Percentiles rank a stretch among this genome's conserved stretches.
Evolutionary conservation across 2,888 invertebrate species (phyloP).

Genomic region (Danaus chrysippus): DNA sequence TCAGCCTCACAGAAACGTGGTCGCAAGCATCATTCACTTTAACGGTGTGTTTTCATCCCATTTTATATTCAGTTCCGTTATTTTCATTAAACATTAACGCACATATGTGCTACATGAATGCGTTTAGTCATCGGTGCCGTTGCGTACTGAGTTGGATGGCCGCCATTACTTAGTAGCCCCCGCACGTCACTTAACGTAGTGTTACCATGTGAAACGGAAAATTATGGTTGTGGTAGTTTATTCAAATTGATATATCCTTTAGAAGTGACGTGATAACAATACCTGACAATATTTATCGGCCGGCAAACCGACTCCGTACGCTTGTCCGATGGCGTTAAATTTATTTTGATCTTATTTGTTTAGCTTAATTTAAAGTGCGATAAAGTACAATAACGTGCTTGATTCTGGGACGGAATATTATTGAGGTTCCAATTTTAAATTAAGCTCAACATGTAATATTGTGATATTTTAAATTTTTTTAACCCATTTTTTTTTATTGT

Average conservation of each 20-base stretch:
- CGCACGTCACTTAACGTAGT: conserved; percentile 55
- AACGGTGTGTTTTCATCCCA: conserved; percentile 56
- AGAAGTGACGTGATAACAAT: conserved; percentile 55
- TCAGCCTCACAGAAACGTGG: conserved; percentile 49
- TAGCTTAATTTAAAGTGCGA: conserved; percentile 68
- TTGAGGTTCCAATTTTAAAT: conserved; percentile 62
- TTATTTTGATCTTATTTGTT: conserved; percentile 67
- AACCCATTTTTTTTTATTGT: conserved; percentile 64
- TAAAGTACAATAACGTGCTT: conserved; percentile 39
- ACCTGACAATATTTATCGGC: conserved; percentile 33
- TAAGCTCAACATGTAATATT: conserved; percentile 78
- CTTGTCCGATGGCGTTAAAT: conserved; percentile 35
- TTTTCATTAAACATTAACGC: conserved; percentile 48
- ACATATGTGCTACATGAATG: conserved; percentile 51
- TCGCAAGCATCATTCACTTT: conserved; percentile 32
- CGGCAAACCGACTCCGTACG: conserved; percentile 21
- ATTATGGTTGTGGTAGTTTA: conserved; percentile 78
- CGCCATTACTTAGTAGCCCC: conserved; percentile 44
- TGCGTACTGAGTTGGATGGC: conserved; percentile 46
- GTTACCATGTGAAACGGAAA: conserved; percentile 68
- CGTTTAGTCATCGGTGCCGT: conserved; percentile 45
- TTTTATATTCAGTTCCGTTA: conserved; percentile 63
- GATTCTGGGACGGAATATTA: conserved; percentile 45
- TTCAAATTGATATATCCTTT: conserved; percentile 72
- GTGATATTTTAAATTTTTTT: conserved; percentile 78